Percentiles rank a stretch among this genome's conserved stretches.
phyloP scores from a whole-genome alignment of 2,888 invertebrate genomes.

The Dermolepida albohirtum region DNA sequence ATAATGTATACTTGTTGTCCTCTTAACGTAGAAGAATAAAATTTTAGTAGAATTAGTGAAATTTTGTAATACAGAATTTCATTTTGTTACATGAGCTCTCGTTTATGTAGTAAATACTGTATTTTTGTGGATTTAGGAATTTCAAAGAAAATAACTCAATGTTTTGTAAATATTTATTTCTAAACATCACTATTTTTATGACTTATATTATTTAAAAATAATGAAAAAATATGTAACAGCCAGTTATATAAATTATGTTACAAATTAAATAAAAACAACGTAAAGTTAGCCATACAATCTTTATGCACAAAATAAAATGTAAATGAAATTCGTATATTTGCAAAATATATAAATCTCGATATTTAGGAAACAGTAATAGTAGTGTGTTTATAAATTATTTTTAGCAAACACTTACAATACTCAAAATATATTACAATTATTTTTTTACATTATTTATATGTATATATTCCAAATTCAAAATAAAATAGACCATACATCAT shows the following conservation, averaged over 20 bases:
- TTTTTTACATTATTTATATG: conserved; percentile 42
- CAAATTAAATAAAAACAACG: conserved; percentile 49
- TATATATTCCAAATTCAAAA: conserved; percentile 19
- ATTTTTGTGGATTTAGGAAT: no score
- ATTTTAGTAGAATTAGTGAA: no score
- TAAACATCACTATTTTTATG: conserved; percentile 63
- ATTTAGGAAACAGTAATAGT: conserved; percentile 37
- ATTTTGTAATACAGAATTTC: no score
- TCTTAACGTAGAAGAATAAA: no score
- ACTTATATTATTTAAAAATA: conserved; percentile 61
- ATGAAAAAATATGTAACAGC: conserved; percentile 65
- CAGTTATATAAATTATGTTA: conserved; percentile 62
- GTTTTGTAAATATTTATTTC: conserved; percentile 54
- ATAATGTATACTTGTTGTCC: no score
- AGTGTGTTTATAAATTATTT: conserved; percentile 38
- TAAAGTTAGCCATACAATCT: conserved; percentile 37
- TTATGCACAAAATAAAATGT: conserved; percentile 41
- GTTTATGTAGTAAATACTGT: no score
- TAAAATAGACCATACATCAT: conserved; percentile 41
- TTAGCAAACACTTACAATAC: conserved; percentile 45
- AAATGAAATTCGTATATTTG: conserved; percentile 38
- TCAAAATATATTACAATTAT: conserved; percentile 45
- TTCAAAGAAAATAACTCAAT: conserved; percentile 12
- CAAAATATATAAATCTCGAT: conserved; percentile 40
- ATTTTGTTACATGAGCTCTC: no score